phyloP scores from a whole-genome alignment of 1,140 invertebrate species.

The Muscidifurax raptorellus region DNA sequence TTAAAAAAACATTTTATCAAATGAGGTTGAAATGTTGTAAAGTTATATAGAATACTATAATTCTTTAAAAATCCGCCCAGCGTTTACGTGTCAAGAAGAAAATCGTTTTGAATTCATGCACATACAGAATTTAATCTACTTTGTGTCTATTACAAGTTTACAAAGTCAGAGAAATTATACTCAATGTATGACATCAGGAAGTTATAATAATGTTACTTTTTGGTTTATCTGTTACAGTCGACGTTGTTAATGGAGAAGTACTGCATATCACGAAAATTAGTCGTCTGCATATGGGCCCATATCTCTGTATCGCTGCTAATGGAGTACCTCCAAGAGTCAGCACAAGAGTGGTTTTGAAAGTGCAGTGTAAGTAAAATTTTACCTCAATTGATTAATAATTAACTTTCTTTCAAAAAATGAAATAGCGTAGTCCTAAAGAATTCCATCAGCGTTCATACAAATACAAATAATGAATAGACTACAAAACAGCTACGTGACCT shows the following conservation, averaged over 20 bases:
- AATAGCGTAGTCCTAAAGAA: background rate
- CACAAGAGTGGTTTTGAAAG: slow-evolving; percentile 87
- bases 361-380: slow-evolving; percentile 87
- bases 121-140: background rate
- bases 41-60: background rate
- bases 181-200: background rate
- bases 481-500: too few species aligned
- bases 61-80: background rate
- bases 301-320: slow-evolving; percentile 91
- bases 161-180: background rate
- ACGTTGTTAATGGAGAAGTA: slow-evolving; percentile 89
- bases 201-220: background rate
- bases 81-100: too few species aligned
- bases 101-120: background rate
- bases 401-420: slow-evolving; percentile 1
- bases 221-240: slow-evolving; percentile 78
- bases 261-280: slow-evolving; percentile 91
- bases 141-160: background rate
- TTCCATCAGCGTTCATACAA: too few species aligned
- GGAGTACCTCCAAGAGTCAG: slow-evolving; percentile 92
- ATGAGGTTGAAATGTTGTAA: background rate
- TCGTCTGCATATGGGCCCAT: slow-evolving; percentile 92
- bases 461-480: too few species aligned
- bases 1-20: too few species aligned
- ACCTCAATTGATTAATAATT: slow-evolving; percentile 24